Evolutionary conservation across 2,888 invertebrate genomes (phyloP).

Genomic region (Chymomyza procnemis): DNA sequence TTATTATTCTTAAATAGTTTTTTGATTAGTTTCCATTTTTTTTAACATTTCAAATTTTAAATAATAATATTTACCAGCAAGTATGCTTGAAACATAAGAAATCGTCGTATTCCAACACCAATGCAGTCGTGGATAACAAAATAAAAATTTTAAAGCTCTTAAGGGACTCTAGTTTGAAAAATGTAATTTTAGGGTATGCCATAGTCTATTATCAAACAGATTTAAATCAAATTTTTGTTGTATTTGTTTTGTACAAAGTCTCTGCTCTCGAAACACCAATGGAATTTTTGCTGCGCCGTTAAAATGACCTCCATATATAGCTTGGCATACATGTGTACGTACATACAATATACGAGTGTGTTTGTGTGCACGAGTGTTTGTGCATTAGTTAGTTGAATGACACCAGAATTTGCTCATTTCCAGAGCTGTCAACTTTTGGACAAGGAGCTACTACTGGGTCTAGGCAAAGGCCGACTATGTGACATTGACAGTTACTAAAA

Average conservation of each 20-base stretch:
- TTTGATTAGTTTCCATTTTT: no score
- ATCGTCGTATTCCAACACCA: no score
- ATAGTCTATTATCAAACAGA: no score
- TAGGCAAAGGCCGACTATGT: background rate
- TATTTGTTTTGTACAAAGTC: background rate
- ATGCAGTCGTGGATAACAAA: no score
- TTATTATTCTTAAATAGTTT: no score
- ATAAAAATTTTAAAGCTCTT: no score
- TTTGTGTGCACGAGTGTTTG: slow-evolving; percentile 31
- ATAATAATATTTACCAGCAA: no score
- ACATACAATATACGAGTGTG: slow-evolving; percentile 8
- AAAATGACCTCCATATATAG: background rate
- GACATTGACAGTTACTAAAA: slow-evolving; percentile 34
- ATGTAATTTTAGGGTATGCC: no score
- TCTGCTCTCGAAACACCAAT: background rate
- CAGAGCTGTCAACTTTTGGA: slow-evolving; percentile 30
- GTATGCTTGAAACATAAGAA: no score
- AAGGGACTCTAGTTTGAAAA: no score
- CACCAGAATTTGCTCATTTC: slow-evolving; percentile 54
- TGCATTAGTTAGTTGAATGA: slow-evolving; percentile 58
- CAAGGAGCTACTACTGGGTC: slow-evolving; percentile 10
- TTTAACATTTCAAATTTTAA: no score
- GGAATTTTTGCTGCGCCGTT: background rate
- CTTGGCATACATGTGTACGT: background rate
- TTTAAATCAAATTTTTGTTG: background rate